Conservation (phyloP, 2,888 invertebrate species). For the Apamea monoglypha region DNA sequence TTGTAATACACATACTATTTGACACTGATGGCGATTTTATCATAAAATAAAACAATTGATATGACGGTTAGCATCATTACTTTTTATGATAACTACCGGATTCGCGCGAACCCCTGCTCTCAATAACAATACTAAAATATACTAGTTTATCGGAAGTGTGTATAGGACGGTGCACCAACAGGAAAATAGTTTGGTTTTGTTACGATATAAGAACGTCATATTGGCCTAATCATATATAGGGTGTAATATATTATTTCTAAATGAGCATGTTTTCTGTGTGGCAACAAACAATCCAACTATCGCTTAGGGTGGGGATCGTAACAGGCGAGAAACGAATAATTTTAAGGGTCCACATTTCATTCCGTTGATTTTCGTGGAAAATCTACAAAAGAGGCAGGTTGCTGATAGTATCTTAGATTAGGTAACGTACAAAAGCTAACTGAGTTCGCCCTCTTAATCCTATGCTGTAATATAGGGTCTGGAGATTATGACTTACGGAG, state of each 20-base stretch:
- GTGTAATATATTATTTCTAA: conserved; percentile 25
- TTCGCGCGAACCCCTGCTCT: conserved; percentile 70
- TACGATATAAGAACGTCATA: conserved; percentile 39
- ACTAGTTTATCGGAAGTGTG: conserved; percentile 58
- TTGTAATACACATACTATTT: conserved; percentile 65
- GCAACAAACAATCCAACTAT: conserved; percentile 8
- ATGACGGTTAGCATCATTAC: conserved; percentile 73
- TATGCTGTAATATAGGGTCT: too few species aligned
- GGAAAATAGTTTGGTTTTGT: conserved; percentile 51
- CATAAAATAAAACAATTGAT: conserved; percentile 73
- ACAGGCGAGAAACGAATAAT: conserved; percentile 5
- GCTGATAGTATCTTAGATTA: not conserved
- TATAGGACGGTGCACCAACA: conserved; percentile 42
- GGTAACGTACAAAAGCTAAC: not conserved
- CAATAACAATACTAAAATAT: conserved; percentile 69
- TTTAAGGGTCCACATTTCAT: not conserved
- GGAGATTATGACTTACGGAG: not conserved
- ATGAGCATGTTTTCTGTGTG: conserved; percentile 23
- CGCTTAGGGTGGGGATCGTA: not conserved
- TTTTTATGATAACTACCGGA: conserved; percentile 77
- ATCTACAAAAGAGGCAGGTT: not conserved
- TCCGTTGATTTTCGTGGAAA: conserved; percentile 2
- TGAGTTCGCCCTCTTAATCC: not conserved
- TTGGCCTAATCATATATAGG: conserved; percentile 14
- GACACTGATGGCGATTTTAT: conserved; percentile 67